Percentiles rank a stretch among this genome's conserved stretches.
Conservation (phyloP, 1,140 invertebrate genomes). For the Carposina sasakii region DNA sequence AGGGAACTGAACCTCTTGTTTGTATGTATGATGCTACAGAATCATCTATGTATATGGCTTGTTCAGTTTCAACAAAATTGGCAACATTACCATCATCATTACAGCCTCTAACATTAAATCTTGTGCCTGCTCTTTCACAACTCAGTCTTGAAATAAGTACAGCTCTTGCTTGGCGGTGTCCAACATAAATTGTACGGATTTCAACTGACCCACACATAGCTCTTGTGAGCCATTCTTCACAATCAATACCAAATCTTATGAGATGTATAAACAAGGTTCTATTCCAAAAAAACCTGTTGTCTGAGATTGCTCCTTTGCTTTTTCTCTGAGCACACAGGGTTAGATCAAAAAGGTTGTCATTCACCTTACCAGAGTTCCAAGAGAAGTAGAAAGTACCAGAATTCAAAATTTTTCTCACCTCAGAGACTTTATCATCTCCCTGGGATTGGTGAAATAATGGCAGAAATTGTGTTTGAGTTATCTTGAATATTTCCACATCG, state of each 20-base stretch:
- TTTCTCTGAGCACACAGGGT: constrained; percentile 94
- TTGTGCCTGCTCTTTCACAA: constrained; percentile 95
- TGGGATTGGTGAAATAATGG: constrained; percentile 87
- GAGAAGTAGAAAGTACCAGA: constrained; percentile 98
- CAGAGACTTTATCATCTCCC: constrained; percentile 82
- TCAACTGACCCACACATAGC: constrained; percentile 97
- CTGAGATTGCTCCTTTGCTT: constrained; percentile 82
- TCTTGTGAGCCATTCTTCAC: constrained; percentile 91
- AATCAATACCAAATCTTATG: constrained; percentile 90
- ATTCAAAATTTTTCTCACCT: constrained; percentile 90
- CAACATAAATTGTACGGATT: constrained; percentile 96
- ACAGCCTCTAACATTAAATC: constrained; percentile 98
- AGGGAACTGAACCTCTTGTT: constrained; percentile 95
- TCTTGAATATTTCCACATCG: constrained; percentile 94
- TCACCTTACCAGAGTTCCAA: constrained; percentile 73
- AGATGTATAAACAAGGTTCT: constrained; percentile 94
- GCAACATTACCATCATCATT: constrained; percentile 99
- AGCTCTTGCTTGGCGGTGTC: constrained; percentile 92
- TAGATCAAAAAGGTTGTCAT: constrained; percentile 81
- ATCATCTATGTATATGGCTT: constrained; percentile 93
- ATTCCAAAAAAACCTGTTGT: constrained; percentile 98
- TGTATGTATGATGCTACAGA: constrained; percentile 88
- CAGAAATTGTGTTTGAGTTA: constrained; percentile 92
- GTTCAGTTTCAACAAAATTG: constrained; percentile 99
- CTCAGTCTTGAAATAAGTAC: constrained; percentile 96